phyloP scores from a whole-genome alignment of 2,888 invertebrate genomes.

The Stratiomys singularior region DNA sequence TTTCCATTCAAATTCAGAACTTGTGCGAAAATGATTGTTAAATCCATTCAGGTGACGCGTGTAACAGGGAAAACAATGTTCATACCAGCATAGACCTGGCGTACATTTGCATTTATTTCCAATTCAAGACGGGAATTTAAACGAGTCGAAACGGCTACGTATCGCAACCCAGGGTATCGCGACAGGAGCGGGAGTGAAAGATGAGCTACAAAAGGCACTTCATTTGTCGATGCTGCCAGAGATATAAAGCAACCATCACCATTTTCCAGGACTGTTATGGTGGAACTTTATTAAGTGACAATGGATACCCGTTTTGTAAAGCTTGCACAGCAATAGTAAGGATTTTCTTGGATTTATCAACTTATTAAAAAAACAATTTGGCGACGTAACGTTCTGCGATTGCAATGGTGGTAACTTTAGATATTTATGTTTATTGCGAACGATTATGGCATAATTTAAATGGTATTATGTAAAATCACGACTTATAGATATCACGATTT shows the following conservation, averaged over 20 bases:
- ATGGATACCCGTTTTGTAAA: background rate
- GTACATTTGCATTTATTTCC: constrained; percentile 42
- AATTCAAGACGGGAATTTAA: constrained; percentile 31
- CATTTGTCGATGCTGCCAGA: no score
- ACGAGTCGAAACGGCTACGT: background rate
- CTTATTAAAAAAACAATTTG: no score
- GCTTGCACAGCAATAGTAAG: background rate
- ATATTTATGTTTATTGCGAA: no score
- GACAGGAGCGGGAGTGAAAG: no score
- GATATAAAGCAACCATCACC: background rate
- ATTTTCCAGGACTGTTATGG: background rate
- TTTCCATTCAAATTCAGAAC: constrained; percentile 44
- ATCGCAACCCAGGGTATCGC: no score
- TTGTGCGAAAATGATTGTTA: constrained; percentile 45
- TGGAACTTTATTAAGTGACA: constrained; percentile 23
- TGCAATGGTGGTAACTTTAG: no score
- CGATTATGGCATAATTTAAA: background rate
- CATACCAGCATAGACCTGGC: constrained; percentile 14
- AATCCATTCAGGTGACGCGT: constrained; percentile 45
- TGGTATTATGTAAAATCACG: background rate
- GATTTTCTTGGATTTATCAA: no score
- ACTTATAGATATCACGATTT: no score
- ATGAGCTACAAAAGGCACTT: no score
- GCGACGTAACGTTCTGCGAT: no score
- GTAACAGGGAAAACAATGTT: constrained; percentile 39